Percentiles rank a stretch among this genome's conserved stretches.
Evolutionary conservation across 2,113 vertebrate genomes (phyloP).

Genomic region (Polypterus bichir): DNA sequence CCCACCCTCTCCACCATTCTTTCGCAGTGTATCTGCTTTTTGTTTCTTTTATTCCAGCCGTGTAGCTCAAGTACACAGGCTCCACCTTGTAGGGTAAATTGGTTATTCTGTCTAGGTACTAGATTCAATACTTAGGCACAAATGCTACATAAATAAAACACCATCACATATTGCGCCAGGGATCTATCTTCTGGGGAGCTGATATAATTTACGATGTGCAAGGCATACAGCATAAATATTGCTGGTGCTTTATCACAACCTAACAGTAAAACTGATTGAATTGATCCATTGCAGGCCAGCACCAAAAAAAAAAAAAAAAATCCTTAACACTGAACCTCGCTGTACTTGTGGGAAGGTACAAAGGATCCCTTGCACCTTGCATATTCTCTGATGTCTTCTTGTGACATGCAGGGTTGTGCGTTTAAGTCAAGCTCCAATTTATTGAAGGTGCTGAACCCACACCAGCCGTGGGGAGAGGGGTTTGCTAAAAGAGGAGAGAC

Average conservation of each 20-base stretch:
- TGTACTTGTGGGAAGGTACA: conserved; percentile 24
- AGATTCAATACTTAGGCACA: conserved; percentile 29
- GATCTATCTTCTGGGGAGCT: conserved; percentile 27
- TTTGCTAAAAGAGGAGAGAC: conserved; percentile 2
- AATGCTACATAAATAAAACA: conserved; percentile 43
- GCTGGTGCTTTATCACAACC: conserved; percentile 26
- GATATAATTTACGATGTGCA: conserved; percentile 36
- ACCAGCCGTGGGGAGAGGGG: not conserved
- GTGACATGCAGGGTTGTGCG: conserved; percentile 2
- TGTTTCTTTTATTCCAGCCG: not conserved
- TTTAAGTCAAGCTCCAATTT: conserved; percentile 25
- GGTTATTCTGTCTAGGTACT: conserved; percentile 35
- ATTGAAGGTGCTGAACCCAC: conserved; percentile 24
- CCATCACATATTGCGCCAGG: conserved; percentile 20
- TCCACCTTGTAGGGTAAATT: conserved; percentile 29
- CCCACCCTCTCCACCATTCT: conserved; percentile 13
- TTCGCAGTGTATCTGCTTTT: not conserved
- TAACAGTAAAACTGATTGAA: conserved; percentile 33
- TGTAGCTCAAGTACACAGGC: conserved; percentile 9
- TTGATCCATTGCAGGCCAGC: conserved; percentile 24
- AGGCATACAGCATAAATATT: conserved; percentile 26
- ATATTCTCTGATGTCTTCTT: conserved; percentile 25
- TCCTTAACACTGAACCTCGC: conserved; percentile 14
- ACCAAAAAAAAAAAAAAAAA: conserved; percentile 9
- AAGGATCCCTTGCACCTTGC: conserved; percentile 17